Evolutionary conservation across 2,797 vertebrate genomes (phyloP).

Genomic region (Ceryle rudis): DNA sequence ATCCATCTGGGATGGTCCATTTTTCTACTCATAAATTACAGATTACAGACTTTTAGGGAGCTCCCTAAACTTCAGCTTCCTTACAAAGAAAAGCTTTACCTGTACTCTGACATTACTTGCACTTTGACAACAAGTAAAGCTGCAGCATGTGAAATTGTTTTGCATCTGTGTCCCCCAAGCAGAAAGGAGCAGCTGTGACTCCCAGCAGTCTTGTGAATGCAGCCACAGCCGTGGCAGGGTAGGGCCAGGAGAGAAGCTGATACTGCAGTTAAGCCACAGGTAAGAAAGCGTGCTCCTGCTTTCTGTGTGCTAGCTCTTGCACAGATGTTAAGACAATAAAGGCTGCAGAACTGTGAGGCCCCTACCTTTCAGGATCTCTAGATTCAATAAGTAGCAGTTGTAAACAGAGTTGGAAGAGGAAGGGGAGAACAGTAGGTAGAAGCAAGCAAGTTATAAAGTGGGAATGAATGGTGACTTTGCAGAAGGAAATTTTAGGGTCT

Average conservation of each 20-base stretch:
- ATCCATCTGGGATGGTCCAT: not conserved
- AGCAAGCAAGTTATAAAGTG: not conserved
- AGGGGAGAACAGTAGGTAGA: not conserved
- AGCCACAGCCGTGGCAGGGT: not conserved
- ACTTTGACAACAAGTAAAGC: not conserved
- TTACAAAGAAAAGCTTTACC: not conserved
- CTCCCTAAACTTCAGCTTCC: not conserved
- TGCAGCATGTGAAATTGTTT: not conserved
- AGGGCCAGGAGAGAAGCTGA: not conserved
- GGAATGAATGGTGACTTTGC: not conserved
- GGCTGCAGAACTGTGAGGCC: fast-evolving
- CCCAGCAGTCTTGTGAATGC: not conserved
- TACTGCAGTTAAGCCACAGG: not conserved
- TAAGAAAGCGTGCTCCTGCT: fast-evolving
- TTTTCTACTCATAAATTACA: not conserved
- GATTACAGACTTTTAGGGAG: not conserved
- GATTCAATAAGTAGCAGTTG: not conserved
- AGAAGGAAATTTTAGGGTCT: not conserved
- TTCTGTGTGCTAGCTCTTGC: not conserved
- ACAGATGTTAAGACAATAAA: not conserved
- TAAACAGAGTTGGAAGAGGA: not conserved
- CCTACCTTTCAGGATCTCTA: not conserved
- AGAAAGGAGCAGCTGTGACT: not conserved
- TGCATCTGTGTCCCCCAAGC: fast-evolving
- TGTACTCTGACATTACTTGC: not conserved